Evolutionary conservation across 1,140 invertebrate genomes (phyloP).

Genomic region (Heliconius eleuchia): DNA sequence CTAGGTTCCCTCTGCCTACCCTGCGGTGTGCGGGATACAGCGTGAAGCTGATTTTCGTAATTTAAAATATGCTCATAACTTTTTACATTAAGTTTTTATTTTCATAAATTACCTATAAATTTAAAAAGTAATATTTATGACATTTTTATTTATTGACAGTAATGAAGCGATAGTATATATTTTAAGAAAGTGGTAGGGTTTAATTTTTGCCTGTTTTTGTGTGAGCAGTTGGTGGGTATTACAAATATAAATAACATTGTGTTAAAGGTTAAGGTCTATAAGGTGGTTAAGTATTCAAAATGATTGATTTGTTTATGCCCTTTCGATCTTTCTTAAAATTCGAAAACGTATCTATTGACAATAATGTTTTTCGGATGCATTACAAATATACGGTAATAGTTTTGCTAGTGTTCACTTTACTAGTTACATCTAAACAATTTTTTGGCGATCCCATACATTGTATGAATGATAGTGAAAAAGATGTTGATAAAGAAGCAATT

Average conservation of each 20-base stretch:
- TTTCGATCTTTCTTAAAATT: conserved; percentile 81
- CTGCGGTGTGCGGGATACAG: too few species aligned
- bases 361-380: conserved; percentile 85
- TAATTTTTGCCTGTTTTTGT: neutral
- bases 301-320: conserved; percentile 39
- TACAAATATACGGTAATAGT: conserved; percentile 86
- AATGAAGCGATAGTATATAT: too few species aligned
- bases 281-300: neutral
- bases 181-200: too few species aligned
- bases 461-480: conserved; percentile 74
- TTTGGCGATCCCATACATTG: conserved; percentile 87
- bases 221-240: neutral
- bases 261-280: neutral
- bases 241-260: neutral
- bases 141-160: too few species aligned
- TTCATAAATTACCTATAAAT: too few species aligned
- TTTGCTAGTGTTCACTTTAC: conserved; percentile 84
- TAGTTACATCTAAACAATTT: conserved; percentile 87
- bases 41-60: too few species aligned
- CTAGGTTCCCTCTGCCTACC: too few species aligned
- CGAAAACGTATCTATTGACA: conserved; percentile 84
- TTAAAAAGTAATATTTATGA: too few species aligned
- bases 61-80: too few species aligned
- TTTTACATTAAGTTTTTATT: too few species aligned
- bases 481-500: conserved; percentile 81